phyloP scores from a whole-genome alignment of 2,888 invertebrate species.

The Chirona hameri region DNA sequence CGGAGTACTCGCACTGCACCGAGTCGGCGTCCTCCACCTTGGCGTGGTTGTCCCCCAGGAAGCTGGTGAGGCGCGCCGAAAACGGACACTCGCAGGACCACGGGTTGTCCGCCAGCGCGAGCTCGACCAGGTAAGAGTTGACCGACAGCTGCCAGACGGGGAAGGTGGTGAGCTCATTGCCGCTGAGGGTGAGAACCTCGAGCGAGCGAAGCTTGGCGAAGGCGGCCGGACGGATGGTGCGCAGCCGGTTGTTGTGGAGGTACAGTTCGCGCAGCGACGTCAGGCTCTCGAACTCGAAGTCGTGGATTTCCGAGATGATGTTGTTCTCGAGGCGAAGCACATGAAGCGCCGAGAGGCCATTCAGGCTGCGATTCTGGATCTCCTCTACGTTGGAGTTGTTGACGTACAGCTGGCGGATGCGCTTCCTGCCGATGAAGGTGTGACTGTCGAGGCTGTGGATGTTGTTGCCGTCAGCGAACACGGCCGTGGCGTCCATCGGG shows the following conservation, averaged over 20 bases:
- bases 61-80: slow-evolving; percentile 67
- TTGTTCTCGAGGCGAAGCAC: slow-evolving; percentile 85
- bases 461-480: slow-evolving; percentile 88
- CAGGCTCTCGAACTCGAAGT: slow-evolving; percentile 76
- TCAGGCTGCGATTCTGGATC: slow-evolving; percentile 85
- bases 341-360: slow-evolving; percentile 72
- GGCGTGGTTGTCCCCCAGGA: slow-evolving; percentile 71
- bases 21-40: slow-evolving; percentile 75
- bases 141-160: slow-evolving; percentile 76
- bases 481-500: slow-evolving; percentile 93
- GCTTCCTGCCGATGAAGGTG: slow-evolving; percentile 86
- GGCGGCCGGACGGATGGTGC: slow-evolving; percentile 77
- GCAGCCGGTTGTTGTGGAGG: slow-evolving; percentile 78
- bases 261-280: slow-evolving; percentile 80
- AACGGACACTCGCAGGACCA: slow-evolving; percentile 91
- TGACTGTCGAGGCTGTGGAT: slow-evolving; percentile 82
- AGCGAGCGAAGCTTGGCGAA: slow-evolving; percentile 75
- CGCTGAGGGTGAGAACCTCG: slow-evolving; percentile 77
- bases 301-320: slow-evolving; percentile 70
- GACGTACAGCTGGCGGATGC: slow-evolving; percentile 77
- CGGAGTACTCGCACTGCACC: slow-evolving; percentile 65
- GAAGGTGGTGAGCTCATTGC: slow-evolving; percentile 75
- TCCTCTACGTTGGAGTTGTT: slow-evolving; percentile 82
- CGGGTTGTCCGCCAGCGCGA: slow-evolving; percentile 75
- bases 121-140: slow-evolving; percentile 82